A percentile compares a stretch with the other conserved stretches of the same genome.
These are phyloP conservation scores for Indri indri DNA, from an alignment of 2,113 vertebrate species.

Conservation along the genomic window DNA sequence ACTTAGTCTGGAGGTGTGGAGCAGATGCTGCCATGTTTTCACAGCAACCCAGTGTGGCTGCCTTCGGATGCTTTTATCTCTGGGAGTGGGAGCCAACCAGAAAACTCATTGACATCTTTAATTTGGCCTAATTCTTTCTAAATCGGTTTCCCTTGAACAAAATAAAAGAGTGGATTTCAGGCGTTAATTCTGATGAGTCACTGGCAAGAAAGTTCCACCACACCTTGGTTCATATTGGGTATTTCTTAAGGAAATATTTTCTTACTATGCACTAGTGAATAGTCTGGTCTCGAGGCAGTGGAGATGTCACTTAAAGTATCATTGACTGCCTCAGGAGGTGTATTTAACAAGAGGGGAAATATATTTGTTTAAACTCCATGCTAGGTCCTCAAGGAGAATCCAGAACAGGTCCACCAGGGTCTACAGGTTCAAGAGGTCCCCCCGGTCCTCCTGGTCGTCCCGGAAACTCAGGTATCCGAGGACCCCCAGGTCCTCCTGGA, in stretches of 20 bases:
- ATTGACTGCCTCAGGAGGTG: background rate
- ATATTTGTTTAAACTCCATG: conserved; percentile 66
- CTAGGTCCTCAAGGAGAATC: conserved; percentile 94
- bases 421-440: conserved; percentile 90
- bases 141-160: conserved; percentile 84
- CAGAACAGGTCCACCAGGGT: conserved; percentile 91
- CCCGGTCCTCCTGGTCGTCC: conserved; percentile 94
- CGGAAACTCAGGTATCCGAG: conserved; percentile 91
- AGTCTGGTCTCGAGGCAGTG: conserved; percentile 41
- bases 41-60: conserved; percentile 75
- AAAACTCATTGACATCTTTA: conserved; percentile 77
- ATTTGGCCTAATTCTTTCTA: conserved; percentile 79
- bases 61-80: conserved; percentile 75
- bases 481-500: conserved; percentile 93
- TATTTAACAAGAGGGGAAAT: conserved; percentile 3
- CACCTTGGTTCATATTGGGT: conserved; percentile 82
- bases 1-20: conserved; percentile 66
- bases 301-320: conserved; percentile 53
- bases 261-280: conserved; percentile 41
- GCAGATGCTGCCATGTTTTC: conserved; percentile 70
- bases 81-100: conserved; percentile 70
- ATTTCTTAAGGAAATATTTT: conserved; percentile 80
- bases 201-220: conserved; percentile 64
- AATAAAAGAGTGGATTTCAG: conserved; percentile 78
- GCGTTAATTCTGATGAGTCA: conserved; percentile 85